Evolutionary conservation across 2,797 vertebrate genomes (phyloP).

Genomic region (Benthosema pterotum): DNA sequence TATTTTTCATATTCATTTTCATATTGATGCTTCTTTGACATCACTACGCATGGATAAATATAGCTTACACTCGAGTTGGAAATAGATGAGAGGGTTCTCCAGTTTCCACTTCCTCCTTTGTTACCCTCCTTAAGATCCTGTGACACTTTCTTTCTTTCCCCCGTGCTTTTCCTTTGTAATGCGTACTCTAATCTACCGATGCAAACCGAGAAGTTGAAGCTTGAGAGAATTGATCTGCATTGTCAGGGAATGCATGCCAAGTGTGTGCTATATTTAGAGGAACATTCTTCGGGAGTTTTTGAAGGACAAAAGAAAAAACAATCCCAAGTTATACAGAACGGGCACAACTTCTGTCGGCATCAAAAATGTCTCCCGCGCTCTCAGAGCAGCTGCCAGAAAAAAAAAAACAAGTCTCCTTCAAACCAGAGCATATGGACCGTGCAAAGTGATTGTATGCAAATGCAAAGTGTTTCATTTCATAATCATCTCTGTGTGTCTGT

Average conservation of each 20-base stretch:
- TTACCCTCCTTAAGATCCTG: conserved; percentile 41
- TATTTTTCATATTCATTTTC: conserved; percentile 10
- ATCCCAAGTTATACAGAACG: conserved; percentile 8
- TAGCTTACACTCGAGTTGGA: conserved; percentile 39
- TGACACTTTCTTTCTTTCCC: conserved; percentile 28
- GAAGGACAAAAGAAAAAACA: conserved; percentile 57
- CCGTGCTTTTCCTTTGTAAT: conserved; percentile 4
- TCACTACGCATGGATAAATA: conserved; percentile 44
- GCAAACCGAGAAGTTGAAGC: conserved; percentile 45
- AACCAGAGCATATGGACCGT: conserved; percentile 43
- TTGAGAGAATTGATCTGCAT: conserved; percentile 47
- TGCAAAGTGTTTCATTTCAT: conserved; percentile 57
- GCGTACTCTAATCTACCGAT: conserved; percentile 33
- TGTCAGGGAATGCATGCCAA: conserved; percentile 59
- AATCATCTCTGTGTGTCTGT: conserved; percentile 48
- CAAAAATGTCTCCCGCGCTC: conserved; percentile 36
- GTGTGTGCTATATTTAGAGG: conserved; percentile 66
- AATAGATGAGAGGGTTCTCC: conserved; percentile 52
- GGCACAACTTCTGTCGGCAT: conserved; percentile 45
- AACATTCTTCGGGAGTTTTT: conserved; percentile 50
- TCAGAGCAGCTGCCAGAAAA: conserved; percentile 42
- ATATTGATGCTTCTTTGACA: conserved; percentile 24
- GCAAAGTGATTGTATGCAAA: conserved; percentile 55
- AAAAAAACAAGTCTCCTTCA: conserved; percentile 45
- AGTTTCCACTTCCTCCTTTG: conserved; percentile 39